Percentiles rank a stretch among this genome's conserved stretches.
Evolutionary conservation across 2,888 invertebrate species (phyloP).

Genomic region (Caenorhabditis becei): DNA sequence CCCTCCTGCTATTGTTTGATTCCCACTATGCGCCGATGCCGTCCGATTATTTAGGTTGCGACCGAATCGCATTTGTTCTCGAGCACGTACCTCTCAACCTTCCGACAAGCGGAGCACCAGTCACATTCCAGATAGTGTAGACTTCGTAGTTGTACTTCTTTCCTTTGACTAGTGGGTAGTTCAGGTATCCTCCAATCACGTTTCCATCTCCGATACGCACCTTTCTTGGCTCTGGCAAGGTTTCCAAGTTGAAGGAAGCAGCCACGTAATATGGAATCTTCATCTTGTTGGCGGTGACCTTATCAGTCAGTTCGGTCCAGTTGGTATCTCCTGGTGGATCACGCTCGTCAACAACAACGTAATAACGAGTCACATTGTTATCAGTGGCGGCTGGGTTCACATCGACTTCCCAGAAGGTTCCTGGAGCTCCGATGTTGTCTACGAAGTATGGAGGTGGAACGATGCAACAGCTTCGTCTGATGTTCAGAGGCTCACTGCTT

Average conservation of each 20-base stretch:
- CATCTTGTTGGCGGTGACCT: conserved; percentile 79
- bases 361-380: conserved; percentile 80
- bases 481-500: conserved; percentile 72
- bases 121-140: conserved; percentile 80
- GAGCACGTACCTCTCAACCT: conserved; percentile 76
- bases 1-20: conserved; percentile 49
- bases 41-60: conserved; percentile 48
- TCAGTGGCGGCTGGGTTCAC: conserved; percentile 80
- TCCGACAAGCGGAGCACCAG: conserved; percentile 79
- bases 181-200: conserved; percentile 81
- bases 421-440: conserved; percentile 78
- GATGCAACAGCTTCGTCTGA: conserved; percentile 79
- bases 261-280: conserved; percentile 81
- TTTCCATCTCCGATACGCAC: conserved; percentile 80
- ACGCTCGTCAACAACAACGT: conserved; percentile 81
- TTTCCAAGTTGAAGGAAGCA: conserved; percentile 80
- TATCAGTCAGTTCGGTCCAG: conserved; percentile 81
- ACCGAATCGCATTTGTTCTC: conserved; percentile 7
- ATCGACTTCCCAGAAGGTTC: conserved; percentile 78
- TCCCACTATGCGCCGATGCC: conserved; percentile 13
- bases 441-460: conserved; percentile 81
- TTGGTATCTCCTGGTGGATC: conserved; percentile 81
- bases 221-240: conserved; percentile 75
- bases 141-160: conserved; percentile 81
- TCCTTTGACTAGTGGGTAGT: conserved; percentile 81